Conservation (phyloP, 1,140 invertebrate species). For the Camponotus pennsylvanicus region DNA sequence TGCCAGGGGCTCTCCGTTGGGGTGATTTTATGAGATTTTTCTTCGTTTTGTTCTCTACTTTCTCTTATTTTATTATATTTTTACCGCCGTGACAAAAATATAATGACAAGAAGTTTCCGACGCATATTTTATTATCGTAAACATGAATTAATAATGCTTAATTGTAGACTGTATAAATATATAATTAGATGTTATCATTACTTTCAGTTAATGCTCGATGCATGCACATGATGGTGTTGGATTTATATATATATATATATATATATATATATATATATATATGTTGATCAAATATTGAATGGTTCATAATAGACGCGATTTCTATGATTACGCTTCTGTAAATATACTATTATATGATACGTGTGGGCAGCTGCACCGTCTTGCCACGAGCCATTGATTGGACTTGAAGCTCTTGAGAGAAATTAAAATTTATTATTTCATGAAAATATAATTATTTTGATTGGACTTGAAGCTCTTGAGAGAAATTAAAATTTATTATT, state of each 20-base stretch:
- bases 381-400: background rate
- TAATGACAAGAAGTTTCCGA: too few species aligned
- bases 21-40: background rate
- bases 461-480: background rate
- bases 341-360: constrained; percentile 7
- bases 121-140: background rate
- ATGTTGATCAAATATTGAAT: constrained; percentile 33
- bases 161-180: background rate
- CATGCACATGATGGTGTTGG: too few species aligned
- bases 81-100: background rate
- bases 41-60: background rate
- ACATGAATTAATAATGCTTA: background rate
- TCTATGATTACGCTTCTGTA: constrained; percentile 33
- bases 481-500: background rate
- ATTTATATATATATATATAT: background rate
- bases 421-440: background rate
- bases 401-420: background rate
- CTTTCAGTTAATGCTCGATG: background rate
- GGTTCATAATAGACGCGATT: background rate
- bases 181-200: background rate
- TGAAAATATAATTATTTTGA: too few species aligned
- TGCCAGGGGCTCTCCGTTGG: background rate
- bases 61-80: background rate
- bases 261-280: too few species aligned
- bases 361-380: background rate